Percentiles rank a stretch among this genome's conserved stretches.
Conservation (phyloP, 2,888 invertebrate genomes). For the Synanthedon myopaeformis region DNA sequence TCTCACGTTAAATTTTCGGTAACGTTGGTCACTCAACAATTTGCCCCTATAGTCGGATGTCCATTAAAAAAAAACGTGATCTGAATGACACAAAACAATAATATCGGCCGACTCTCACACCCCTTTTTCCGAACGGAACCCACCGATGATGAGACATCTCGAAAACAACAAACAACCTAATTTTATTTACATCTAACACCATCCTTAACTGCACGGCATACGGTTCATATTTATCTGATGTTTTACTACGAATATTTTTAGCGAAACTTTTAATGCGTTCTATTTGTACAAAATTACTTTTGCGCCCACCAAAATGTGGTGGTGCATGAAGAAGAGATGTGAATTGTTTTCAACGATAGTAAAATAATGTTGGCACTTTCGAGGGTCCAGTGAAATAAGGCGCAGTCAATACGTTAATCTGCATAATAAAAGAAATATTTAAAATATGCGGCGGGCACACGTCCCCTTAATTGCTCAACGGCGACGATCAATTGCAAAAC, state of each 20-base stretch:
- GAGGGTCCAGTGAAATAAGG: slow-evolving; percentile 17
- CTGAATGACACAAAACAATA: slow-evolving; percentile 33
- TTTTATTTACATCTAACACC: neutral
- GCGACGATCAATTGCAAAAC: slow-evolving; percentile 61
- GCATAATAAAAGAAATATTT: slow-evolving; percentile 62
- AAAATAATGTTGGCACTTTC: neutral
- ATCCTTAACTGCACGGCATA: neutral
- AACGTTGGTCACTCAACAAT: slow-evolving; percentile 22
- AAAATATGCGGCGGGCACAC: slow-evolving; percentile 50
- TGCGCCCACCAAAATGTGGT: neutral
- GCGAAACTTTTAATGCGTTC: neutral
- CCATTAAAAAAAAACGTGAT: slow-evolving; percentile 39
- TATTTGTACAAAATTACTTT: neutral
- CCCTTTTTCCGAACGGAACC: slow-evolving; percentile 31
- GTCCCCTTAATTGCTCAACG: slow-evolving; percentile 52
- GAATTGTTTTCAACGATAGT: neutral
- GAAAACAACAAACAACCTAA: slow-evolving; percentile 5
- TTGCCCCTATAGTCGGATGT: slow-evolving; percentile 37
- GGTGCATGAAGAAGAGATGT: neutral
- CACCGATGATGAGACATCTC: slow-evolving; percentile 16
- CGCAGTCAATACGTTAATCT: slow-evolving; percentile 57
- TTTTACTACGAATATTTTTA: slow-evolving; percentile 1
- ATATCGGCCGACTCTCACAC: slow-evolving; percentile 28
- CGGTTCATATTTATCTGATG: neutral
- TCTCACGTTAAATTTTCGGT: neutral